Conservation (phyloP, 2,888 invertebrate genomes). For the Osmoderma eremita region DNA sequence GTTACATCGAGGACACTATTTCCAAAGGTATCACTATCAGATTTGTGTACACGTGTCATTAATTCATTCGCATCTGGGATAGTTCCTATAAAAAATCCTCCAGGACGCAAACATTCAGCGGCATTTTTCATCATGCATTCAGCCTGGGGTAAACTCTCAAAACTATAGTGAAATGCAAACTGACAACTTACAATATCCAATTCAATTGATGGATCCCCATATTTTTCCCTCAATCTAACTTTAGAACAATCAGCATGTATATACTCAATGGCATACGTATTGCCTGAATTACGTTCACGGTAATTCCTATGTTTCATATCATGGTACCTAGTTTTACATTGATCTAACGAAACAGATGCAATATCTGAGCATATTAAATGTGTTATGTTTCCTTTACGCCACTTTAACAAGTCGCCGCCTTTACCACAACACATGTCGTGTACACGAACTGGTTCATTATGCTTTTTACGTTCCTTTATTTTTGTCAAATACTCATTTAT, state of each 20-base stretch:
- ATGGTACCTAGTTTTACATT: slow-evolving; percentile 86
- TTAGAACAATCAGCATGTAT: slow-evolving; percentile 93
- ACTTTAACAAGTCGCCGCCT: slow-evolving; percentile 98
- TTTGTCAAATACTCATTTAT: slow-evolving; percentile 84
- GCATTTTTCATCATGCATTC: slow-evolving; percentile 93
- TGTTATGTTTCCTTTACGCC: slow-evolving; percentile 84
- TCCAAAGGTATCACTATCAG: slow-evolving; percentile 72
- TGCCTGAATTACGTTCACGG: slow-evolving; percentile 55
- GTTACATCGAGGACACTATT: slow-evolving; percentile 83
- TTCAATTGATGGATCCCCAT: slow-evolving; percentile 78
- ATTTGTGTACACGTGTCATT: slow-evolving; percentile 75
- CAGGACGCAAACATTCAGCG: slow-evolving; percentile 86
- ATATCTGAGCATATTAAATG: slow-evolving; percentile 93
- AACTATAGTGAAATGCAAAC: slow-evolving; percentile 98
- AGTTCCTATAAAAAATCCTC: slow-evolving; percentile 96
- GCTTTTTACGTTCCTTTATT: slow-evolving; percentile 71
- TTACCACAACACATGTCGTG: slow-evolving; percentile 98
- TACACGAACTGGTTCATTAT: slow-evolving; percentile 76
- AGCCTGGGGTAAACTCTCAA: slow-evolving; percentile 89
- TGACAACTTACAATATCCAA: slow-evolving; percentile 96
- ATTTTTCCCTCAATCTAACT: slow-evolving; percentile 79
- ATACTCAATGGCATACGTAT: slow-evolving; percentile 86
- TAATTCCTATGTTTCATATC: slow-evolving; percentile 67
- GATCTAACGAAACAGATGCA: slow-evolving; percentile 90
- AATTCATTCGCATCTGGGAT: slow-evolving; percentile 95